Evolutionary conservation across 2,113 vertebrate species (phyloP), one percentile per base, ranked within the genome.

Genomic region (Muscicapa adusta): DNA sequence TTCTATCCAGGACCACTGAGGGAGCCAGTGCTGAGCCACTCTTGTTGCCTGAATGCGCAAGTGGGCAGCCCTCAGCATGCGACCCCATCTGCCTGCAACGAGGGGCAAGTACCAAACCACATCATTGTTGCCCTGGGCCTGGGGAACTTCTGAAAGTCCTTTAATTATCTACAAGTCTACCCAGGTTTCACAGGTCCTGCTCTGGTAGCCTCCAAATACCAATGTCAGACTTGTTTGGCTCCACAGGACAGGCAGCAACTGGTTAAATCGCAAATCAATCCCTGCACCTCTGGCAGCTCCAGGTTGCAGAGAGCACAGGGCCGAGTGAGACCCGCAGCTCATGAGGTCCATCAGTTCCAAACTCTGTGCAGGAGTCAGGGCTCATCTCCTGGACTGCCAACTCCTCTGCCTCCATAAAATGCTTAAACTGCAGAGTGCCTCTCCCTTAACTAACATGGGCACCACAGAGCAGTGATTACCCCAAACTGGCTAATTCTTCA

Each of bases 231-330:
- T 75, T 68, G 77, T 95, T 96, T 91, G 96, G 98, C 97, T 96
- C 82, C 75, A 97, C 91, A 96, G 96, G 92, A 95, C 22, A n/a
- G 97, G 97, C 97, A 97, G 97, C 93, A 97, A 95, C 91, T 68
- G 68, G 91, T 85, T 96, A 96, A 76, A 97, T 86, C 95, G 95
- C 97, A 97, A 95, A 94, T 88, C 96, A 96, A 94, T 93, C 80
- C 88, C 90, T 47, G 95, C 96, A 95, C n/a, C 26, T 61, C 70
- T 81, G 25, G 7, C 62, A 83, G 72, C 28, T 36, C 53, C 1
- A 5, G 62, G 34, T 13, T 5, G 5, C 65, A 26, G 70, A 4
- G 18, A 70, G 18, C 5, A 12, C 2, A 10, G 63, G 47, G 47
- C 7, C 0, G 1, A 75, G 34, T 5, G 7, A 60, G 22, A 67